Conservation (phyloP, 2,113 vertebrate genomes). For the Eurypyga helias region DNA sequence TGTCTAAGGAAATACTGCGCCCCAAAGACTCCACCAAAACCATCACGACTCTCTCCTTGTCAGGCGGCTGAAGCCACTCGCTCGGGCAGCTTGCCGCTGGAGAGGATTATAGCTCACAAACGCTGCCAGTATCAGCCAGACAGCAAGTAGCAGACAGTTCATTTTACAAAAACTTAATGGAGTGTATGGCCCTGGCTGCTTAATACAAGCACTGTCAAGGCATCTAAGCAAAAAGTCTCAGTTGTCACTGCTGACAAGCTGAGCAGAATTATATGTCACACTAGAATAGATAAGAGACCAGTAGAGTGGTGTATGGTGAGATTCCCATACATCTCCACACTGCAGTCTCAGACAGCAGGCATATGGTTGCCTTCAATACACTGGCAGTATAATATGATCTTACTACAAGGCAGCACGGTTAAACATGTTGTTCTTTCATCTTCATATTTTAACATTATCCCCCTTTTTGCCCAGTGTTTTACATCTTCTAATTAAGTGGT, state of each 20-base stretch:
- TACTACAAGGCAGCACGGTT: neutral
- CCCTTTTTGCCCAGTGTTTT: neutral
- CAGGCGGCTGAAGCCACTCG: slow-evolving; percentile 27
- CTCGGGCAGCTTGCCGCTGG: slow-evolving; percentile 44
- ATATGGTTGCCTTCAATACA: neutral
- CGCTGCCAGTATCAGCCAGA: slow-evolving; percentile 65
- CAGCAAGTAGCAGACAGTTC: slow-evolving; percentile 80
- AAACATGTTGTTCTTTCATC: neutral
- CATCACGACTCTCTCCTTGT: neutral
- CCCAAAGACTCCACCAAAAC: neutral
- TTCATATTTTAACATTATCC: neutral
- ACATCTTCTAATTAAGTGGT: neutral
- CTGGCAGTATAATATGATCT: neutral
- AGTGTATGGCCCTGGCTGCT: slow-evolving; percentile 79
- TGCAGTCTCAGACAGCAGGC: neutral
- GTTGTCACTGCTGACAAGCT: slow-evolving; percentile 78
- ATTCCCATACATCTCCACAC: slow-evolving; percentile 25
- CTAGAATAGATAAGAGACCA: slow-evolving; percentile 71
- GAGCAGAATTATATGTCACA: slow-evolving; percentile 83
- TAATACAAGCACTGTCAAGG: slow-evolving; percentile 81
- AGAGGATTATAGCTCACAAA: slow-evolving; percentile 71
- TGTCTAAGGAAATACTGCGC: neutral
- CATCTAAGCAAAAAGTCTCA: slow-evolving; percentile 79
- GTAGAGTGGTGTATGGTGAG: slow-evolving; percentile 42
- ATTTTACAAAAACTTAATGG: slow-evolving; percentile 86